phyloP scores from a whole-genome alignment of 1,140 invertebrate genomes.

The Drosophila pruinosa region DNA sequence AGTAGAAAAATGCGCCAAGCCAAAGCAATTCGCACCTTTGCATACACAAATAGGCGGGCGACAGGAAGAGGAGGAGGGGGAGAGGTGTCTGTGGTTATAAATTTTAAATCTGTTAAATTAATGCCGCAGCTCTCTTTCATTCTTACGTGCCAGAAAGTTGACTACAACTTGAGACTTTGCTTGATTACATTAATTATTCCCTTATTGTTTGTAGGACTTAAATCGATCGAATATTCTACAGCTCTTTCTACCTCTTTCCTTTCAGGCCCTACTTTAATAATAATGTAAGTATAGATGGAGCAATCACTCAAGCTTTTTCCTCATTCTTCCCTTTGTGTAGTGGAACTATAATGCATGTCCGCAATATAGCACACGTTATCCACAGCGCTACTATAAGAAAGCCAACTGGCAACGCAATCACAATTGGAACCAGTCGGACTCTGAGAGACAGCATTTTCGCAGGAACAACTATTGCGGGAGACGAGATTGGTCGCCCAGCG shows the following conservation, averaged over 20 bases:
- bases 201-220: constrained; percentile 70
- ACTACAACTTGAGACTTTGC: constrained; percentile 45
- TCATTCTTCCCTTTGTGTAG: neutral
- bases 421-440: constrained; percentile 3
- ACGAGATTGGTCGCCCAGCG: neutral
- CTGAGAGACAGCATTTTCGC: neutral
- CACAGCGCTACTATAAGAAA: neutral
- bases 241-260: constrained; percentile 17
- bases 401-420: neutral
- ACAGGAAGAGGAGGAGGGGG: neutral
- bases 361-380: neutral
- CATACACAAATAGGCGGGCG: constrained; percentile 64
- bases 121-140: constrained; percentile 66
- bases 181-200: constrained; percentile 82
- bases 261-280: constrained; percentile 41
- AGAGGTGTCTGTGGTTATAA: constrained; percentile 64
- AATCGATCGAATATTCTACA: neutral
- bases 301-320: neutral
- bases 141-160: constrained; percentile 49
- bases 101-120: constrained; percentile 82
- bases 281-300: constrained; percentile 20
- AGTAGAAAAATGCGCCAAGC: constrained; percentile 18
- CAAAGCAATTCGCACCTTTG: constrained; percentile 73
- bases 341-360: constrained; percentile 5
- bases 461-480: neutral